Percentiles rank a stretch among this genome's conserved stretches.
phyloP scores from a whole-genome alignment of 2,797 vertebrate species.

The Hemitrygon akajei region DNA sequence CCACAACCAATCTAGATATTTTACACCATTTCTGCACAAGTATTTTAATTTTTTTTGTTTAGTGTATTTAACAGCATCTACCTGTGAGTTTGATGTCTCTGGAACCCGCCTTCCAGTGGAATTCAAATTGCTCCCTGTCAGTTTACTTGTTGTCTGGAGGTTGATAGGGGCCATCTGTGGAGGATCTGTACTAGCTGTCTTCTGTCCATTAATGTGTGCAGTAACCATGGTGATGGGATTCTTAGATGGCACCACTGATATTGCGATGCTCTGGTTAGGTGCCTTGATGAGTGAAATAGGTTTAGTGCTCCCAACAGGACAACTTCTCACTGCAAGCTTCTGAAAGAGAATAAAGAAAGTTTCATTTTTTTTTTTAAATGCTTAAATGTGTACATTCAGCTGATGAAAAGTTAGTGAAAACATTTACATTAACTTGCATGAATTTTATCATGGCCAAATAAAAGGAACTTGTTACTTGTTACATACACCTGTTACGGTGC shows the following conservation, averaged over 20 bases:
- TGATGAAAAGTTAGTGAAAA: not conserved
- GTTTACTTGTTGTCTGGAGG: constrained; percentile 61
- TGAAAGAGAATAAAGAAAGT: constrained; percentile 46
- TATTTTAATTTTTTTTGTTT: constrained; percentile 44
- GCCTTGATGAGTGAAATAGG: constrained; percentile 66
- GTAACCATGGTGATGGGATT: constrained; percentile 75
- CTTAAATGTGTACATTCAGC: not conserved
- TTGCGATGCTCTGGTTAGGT: constrained; percentile 62
- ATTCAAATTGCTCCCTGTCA: constrained; percentile 45
- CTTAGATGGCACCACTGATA: constrained; percentile 68
- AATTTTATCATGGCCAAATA: not conserved
- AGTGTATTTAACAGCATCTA: constrained; percentile 42
- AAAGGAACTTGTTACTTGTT: not conserved
- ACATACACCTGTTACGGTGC: no score
- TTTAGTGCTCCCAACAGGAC: constrained; percentile 63
- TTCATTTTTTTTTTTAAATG: not conserved
- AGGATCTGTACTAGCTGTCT: constrained; percentile 56
- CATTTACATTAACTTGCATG: not conserved
- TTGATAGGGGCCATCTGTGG: constrained; percentile 66
- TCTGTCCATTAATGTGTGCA: constrained; percentile 71
- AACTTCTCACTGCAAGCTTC: constrained; percentile 73
- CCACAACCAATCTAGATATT: not conserved
- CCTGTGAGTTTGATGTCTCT: constrained; percentile 60
- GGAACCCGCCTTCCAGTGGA: constrained; percentile 52
- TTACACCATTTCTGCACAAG: not conserved